A percentile compares a stretch with the other conserved stretches of the same genome.
Evolutionary conservation across 2,113 vertebrate genomes (phyloP).

Genomic region (Calcarius ornatus): DNA sequence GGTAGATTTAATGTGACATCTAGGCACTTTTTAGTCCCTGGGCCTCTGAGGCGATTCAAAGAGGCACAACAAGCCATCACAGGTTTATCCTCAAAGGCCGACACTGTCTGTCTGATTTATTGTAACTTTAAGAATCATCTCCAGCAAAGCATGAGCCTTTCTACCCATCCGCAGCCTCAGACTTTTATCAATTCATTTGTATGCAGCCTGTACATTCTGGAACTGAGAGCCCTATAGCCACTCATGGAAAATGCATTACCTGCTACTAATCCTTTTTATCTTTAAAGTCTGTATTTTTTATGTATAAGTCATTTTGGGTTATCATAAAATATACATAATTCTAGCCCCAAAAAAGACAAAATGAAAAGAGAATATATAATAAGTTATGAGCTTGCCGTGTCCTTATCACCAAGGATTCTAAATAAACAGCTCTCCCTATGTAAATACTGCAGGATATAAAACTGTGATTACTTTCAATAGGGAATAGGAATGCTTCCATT

Average conservation of each 20-base stretch:
- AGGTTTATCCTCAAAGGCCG: constrained; percentile 88
- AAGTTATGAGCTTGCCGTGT: constrained; percentile 67
- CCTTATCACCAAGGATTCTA: constrained; percentile 80
- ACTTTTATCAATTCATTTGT: constrained; percentile 89
- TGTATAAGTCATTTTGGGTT: constrained; percentile 86
- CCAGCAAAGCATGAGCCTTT: constrained; percentile 81
- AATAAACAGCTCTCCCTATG: constrained; percentile 82
- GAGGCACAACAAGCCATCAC: constrained; percentile 86
- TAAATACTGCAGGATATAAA: constrained; percentile 80
- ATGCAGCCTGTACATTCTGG: constrained; percentile 78
- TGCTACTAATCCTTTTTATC: constrained; percentile 89
- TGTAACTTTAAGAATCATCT: constrained; percentile 89
- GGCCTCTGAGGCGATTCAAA: constrained; percentile 86
- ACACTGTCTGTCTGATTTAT: constrained; percentile 90
- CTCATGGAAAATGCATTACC: constrained; percentile 90
- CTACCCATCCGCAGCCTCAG: constrained; percentile 76
- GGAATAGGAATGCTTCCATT: constrained; percentile 71
- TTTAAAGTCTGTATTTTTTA: constrained; percentile 88
- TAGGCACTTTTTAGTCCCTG: constrained; percentile 85
- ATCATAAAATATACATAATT: constrained; percentile 88
- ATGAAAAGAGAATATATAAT: constrained; percentile 84
- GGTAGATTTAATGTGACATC: constrained; percentile 89
- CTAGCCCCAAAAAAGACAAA: constrained; percentile 73
- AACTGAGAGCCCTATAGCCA: constrained; percentile 83
- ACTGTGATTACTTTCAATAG: constrained; percentile 80